Evolutionary conservation across 2,113 vertebrate genomes (phyloP).

Genomic region (Pseudopodoces humilis): DNA sequence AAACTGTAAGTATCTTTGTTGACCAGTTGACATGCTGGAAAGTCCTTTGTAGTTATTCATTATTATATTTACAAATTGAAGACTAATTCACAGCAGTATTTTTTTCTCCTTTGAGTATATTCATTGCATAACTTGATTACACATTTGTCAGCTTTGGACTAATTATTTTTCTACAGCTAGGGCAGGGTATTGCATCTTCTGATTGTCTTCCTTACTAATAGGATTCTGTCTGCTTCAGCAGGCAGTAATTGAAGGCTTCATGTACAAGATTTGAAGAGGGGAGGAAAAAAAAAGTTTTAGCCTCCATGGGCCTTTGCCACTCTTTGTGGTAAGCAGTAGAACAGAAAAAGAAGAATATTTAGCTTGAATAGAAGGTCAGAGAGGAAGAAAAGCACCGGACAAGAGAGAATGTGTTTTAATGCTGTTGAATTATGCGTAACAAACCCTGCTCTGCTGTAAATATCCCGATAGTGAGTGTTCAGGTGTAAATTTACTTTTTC

Average conservation of each 20-base stretch:
- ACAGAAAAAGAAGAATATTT: conserved; percentile 71
- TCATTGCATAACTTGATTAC: conserved; percentile 77
- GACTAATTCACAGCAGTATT: conserved; percentile 42
- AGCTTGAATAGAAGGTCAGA: conserved; percentile 70
- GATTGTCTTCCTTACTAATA: conserved; percentile 86
- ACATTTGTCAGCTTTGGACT: conserved; percentile 86
- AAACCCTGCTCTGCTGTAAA: conserved; percentile 12
- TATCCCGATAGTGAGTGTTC: not conserved
- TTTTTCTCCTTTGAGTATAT: conserved; percentile 41
- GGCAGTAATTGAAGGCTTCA: conserved; percentile 88
- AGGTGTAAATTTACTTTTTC: not conserved
- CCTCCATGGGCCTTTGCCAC: conserved; percentile 73
- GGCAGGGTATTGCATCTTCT: conserved; percentile 80
- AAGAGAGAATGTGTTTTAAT: conserved; percentile 43
- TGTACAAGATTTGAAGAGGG: conserved; percentile 61
- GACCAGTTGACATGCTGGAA: not conserved
- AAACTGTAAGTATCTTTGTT: not conserved
- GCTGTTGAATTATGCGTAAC: conserved; percentile 41
- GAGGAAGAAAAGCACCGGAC: conserved; percentile 20
- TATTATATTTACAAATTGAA: conserved; percentile 42
- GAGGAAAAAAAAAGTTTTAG: conserved; percentile 75
- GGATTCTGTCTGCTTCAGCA: conserved; percentile 92
- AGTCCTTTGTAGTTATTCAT: not conserved
- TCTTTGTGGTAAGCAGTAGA: conserved; percentile 75
- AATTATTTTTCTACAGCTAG: conserved; percentile 87